phyloP scores from a whole-genome alignment of 2,113 vertebrate species.

The Trogon melanurus region DNA sequence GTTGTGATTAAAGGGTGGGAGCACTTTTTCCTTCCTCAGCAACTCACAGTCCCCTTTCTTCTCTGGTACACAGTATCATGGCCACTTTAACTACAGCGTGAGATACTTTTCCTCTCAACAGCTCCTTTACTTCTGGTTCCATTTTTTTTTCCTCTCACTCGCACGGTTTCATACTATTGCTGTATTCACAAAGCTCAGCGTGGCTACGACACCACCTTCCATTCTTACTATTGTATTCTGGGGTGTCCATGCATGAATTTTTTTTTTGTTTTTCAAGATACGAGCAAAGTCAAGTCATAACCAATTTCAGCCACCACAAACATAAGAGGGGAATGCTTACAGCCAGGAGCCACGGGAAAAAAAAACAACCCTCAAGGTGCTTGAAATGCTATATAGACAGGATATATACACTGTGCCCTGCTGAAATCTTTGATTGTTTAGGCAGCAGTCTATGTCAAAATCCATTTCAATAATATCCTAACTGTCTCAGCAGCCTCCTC shows the following conservation, averaged over 20 bases:
- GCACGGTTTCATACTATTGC: not conserved
- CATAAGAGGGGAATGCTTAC: not conserved
- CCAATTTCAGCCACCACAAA: not conserved
- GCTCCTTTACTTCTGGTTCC: not conserved
- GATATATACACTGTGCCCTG: not conserved
- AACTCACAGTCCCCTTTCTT: not conserved
- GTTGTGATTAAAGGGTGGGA: not conserved
- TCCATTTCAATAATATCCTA: constrained; percentile 24
- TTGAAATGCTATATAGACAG: not conserved
- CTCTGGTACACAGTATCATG: not conserved
- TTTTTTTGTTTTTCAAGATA: not conserved
- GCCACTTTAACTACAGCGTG: not conserved
- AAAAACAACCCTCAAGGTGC: not conserved
- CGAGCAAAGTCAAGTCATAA: not conserved
- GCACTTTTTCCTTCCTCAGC: not conserved
- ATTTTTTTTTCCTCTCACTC: not conserved
- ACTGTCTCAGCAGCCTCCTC: constrained; percentile 8
- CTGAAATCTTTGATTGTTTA: constrained; percentile 20
- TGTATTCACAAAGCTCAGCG: not conserved
- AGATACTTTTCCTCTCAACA: not conserved
- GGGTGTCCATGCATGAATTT: not conserved
- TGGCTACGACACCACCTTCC: not conserved
- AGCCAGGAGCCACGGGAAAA: not conserved
- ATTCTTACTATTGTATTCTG: not conserved
- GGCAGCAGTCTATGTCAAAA: constrained; percentile 52